phyloP scores from a whole-genome alignment of 2,797 vertebrate species.

The Halcyon smyrnensis region DNA sequence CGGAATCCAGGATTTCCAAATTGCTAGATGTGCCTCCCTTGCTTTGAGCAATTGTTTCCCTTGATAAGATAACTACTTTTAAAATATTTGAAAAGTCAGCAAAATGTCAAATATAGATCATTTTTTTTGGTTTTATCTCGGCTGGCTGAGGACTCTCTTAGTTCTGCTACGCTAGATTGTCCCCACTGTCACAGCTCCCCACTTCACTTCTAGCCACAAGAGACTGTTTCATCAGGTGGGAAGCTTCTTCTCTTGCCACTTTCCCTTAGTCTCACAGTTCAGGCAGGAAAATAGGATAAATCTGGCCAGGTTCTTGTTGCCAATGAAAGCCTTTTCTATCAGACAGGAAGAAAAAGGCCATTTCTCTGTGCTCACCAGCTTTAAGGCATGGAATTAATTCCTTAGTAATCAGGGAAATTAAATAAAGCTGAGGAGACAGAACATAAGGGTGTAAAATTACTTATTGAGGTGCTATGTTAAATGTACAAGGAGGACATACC shows the following conservation, averaged over 20 bases:
- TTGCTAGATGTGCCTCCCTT: background rate
- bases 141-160: background rate
- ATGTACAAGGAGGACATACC: slow-evolving; percentile 21
- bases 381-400: slow-evolving; percentile 34
- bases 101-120: background rate
- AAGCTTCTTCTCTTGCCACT: background rate
- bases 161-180: background rate
- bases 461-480: slow-evolving; percentile 55
- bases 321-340: background rate
- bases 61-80: background rate
- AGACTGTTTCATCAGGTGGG: background rate
- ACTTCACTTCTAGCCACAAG: background rate
- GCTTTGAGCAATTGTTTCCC: background rate
- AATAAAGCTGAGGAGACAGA: slow-evolving; percentile 42
- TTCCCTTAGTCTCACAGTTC: background rate
- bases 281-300: background rate
- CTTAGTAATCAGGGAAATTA: slow-evolving; percentile 22
- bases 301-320: background rate
- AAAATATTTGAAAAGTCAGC: background rate
- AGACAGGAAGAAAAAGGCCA: background rate
- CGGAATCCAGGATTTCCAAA: background rate
- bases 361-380: background rate
- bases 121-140: background rate
- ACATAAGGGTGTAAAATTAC: slow-evolving; percentile 54
- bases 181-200: background rate